A percentile compares a stretch with the other conserved stretches of the same genome.
Evolutionary conservation across 2,888 invertebrate genomes (phyloP).

Genomic region (Cephus pygmeus): DNA sequence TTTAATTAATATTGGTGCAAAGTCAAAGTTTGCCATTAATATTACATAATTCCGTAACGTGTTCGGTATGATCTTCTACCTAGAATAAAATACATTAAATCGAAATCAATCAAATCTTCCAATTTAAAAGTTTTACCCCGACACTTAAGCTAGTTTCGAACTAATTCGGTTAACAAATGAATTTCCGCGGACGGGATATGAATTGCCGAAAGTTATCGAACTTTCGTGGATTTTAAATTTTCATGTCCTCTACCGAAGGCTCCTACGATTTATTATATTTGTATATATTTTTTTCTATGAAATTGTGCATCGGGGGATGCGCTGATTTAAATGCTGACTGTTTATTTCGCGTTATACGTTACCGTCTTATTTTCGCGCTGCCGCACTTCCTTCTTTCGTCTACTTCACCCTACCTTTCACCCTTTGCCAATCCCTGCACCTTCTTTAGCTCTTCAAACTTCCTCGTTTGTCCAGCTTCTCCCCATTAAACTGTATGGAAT

Average conservation of each 20-base stretch:
- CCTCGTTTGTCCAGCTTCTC: not conserved
- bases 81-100: slow-evolving; percentile 18
- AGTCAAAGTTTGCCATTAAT: not conserved
- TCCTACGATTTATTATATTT: not conserved
- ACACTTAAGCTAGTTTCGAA: slow-evolving; percentile 30
- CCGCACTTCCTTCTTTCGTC: not conserved
- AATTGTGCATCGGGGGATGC: not conserved
- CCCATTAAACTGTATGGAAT: not conserved
- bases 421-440: not conserved
- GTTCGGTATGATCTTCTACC: not conserved
- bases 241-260: not conserved
- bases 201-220: not conserved
- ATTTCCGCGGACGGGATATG: not conserved
- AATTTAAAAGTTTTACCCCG: slow-evolving; percentile 36
- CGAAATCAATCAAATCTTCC: slow-evolving; percentile 31
- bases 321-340: not conserved
- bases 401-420: not conserved
- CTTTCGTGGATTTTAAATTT: not conserved
- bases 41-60: not conserved
- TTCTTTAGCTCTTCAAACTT: not conserved
- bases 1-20: not conserved
- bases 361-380: not conserved
- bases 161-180: slow-evolving; percentile 1
- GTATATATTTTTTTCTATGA: not conserved
- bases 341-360: not conserved